Evolutionary conservation across 2,888 invertebrate species (phyloP).

Genomic region (Hipparchia sbordonii): DNA sequence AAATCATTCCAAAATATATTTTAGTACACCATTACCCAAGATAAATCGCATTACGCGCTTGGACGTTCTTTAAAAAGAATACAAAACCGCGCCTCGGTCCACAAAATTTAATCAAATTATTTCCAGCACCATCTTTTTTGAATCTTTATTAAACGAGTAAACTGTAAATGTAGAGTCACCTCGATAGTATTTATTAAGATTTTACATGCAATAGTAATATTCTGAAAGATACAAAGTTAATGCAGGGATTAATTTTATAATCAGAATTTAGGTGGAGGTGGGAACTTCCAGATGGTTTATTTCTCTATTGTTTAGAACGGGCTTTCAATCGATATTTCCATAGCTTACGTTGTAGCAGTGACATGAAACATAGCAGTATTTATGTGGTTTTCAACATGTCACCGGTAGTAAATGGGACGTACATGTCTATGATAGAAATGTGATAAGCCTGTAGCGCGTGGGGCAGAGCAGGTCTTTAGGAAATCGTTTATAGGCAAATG

Average conservation of each 20-base stretch:
- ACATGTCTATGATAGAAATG: constrained; percentile 45
- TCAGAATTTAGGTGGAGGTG: constrained; percentile 57
- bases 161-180: constrained; percentile 50
- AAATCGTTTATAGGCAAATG: constrained; percentile 55
- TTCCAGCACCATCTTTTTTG: constrained; percentile 55
- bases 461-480: constrained; percentile 41
- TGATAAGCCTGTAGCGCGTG: constrained; percentile 41
- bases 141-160: constrained; percentile 48
- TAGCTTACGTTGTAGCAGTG: constrained; percentile 39
- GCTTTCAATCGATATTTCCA: constrained; percentile 55
- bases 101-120: constrained; percentile 70
- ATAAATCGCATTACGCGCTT: constrained; percentile 71
- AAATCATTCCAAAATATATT: constrained; percentile 12
- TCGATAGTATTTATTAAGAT: constrained; percentile 21
- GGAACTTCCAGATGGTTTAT: constrained; percentile 69
- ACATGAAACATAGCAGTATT: constrained; percentile 46
- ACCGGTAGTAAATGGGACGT: constrained; percentile 41
- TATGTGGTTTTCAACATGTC: constrained; percentile 55
- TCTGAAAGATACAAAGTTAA: constrained; percentile 36
- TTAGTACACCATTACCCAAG: constrained; percentile 62
- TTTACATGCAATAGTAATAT: constrained; percentile 10
- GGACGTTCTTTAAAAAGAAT: constrained; percentile 60
- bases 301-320: constrained; percentile 69
- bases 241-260: constrained; percentile 52
- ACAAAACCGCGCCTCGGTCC: constrained; percentile 49